Conservation (phyloP, 2,113 vertebrate genomes). For the Protobothrops flavoviridis region DNA sequence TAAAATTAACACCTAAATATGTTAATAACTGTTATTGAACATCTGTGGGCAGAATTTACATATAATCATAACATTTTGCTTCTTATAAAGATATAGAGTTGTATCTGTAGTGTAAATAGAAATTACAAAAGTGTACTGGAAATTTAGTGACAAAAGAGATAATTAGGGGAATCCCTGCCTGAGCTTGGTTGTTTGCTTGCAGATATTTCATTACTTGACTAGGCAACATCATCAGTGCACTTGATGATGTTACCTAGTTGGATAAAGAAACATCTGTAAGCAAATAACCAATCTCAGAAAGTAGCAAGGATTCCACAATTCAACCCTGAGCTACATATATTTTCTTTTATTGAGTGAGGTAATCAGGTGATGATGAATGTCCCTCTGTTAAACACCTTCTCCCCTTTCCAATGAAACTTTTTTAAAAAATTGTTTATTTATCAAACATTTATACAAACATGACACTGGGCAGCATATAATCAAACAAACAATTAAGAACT, state of each 20-base stretch:
- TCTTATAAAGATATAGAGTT: neutral
- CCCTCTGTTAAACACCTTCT: neutral
- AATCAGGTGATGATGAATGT: neutral
- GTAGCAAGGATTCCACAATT: neutral
- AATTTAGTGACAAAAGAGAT: neutral
- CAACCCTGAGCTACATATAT: neutral
- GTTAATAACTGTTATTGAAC: neutral
- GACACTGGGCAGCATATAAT: neutral
- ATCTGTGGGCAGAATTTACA: neutral
- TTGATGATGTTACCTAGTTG: neutral
- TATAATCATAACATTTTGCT: neutral
- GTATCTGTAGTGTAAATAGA: neutral
- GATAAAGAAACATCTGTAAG: neutral
- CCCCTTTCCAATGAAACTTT: neutral
- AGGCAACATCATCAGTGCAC: neutral
- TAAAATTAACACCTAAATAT: neutral
- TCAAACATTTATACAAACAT: neutral
- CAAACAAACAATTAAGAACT: neutral
- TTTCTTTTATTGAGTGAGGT: neutral
- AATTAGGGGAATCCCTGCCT: neutral
- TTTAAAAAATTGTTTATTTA: neutral
- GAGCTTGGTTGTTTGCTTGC: neutral
- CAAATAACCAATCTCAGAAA: neutral
- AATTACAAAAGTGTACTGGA: neutral
- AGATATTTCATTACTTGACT: neutral